phyloP scores from a whole-genome alignment of 2,888 invertebrate species.

The Drosophila antonietae region DNA sequence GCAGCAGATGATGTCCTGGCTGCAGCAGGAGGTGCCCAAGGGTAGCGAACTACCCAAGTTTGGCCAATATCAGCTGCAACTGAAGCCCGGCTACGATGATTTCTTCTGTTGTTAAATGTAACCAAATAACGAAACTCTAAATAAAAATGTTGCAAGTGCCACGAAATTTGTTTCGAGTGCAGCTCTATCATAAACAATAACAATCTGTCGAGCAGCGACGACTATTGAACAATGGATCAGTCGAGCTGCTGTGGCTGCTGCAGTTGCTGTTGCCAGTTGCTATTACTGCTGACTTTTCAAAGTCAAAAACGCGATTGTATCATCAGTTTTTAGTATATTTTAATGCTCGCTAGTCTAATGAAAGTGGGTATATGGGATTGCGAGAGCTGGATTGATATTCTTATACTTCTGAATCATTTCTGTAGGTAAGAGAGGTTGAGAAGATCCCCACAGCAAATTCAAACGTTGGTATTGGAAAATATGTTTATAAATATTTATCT shows the following conservation, averaged over 20 bases:
- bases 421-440: no score
- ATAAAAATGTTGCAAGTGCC: constrained; percentile 30
- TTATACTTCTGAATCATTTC: neutral
- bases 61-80: constrained; percentile 37
- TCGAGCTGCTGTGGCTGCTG: constrained; percentile 13
- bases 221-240: constrained; percentile 69
- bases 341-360: neutral
- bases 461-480: no score
- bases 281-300: constrained; percentile 72
- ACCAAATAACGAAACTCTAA: neutral
- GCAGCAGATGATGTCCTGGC: constrained; percentile 51
- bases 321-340: constrained; percentile 56
- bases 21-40: constrained; percentile 24
- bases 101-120: constrained; percentile 59
- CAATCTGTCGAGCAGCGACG: constrained; percentile 46
- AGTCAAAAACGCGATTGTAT: constrained; percentile 82
- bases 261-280: constrained; percentile 6
- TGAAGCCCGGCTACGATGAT: constrained; percentile 49
- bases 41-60: constrained; percentile 34
- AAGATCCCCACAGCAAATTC: no score
- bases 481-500: no score
- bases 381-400: neutral
- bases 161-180: constrained; percentile 67
- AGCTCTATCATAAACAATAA: constrained; percentile 65
- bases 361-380: neutral